Percentiles rank a stretch among this genome's conserved stretches.
These are phyloP conservation scores for Sapajus apella DNA, from an alignment of 2,113 vertebrate genomes.

Conservation along the genomic window DNA sequence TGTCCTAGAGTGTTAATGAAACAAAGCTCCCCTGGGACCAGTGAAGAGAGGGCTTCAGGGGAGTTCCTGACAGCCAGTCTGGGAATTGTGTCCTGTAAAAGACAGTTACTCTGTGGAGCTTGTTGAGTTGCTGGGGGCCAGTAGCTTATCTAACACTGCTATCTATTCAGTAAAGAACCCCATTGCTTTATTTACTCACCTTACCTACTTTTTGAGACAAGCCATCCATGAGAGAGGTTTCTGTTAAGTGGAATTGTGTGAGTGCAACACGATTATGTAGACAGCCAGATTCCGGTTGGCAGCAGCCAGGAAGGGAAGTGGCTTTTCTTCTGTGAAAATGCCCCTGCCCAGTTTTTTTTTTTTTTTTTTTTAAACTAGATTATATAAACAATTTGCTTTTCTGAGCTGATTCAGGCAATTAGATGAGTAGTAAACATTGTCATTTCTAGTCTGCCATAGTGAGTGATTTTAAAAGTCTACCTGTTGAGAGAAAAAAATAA, in stretches of 20 bases:
- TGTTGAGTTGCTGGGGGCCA: neutral
- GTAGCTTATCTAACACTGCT: slow-evolving; percentile 37
- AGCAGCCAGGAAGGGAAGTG: neutral
- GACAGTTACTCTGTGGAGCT: neutral
- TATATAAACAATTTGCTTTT: neutral
- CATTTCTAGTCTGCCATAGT: neutral
- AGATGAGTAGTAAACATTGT: slow-evolving; percentile 6
- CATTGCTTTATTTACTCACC: slow-evolving; percentile 45
- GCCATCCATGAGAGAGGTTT: neutral
- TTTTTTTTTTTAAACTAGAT: neutral
- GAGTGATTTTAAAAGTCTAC: slow-evolving; percentile 33
- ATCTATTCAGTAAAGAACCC: slow-evolving; percentile 20
- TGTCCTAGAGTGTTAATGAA: neutral
- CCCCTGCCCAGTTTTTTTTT: neutral
- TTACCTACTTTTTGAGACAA: slow-evolving; percentile 61
- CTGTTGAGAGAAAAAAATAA: neutral
- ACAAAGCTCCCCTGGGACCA: neutral
- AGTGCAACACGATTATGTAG: neutral
- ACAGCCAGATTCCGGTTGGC: slow-evolving; percentile 4
- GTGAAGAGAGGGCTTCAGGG: neutral
- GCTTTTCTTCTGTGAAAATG: slow-evolving; percentile 41
- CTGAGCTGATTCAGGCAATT: neutral
- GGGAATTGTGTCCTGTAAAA: slow-evolving; percentile 50
- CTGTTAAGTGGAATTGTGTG: slow-evolving; percentile 50
- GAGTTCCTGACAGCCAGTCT: slow-evolving; percentile 35